Percentiles rank a stretch among this genome's conserved stretches.
phyloP scores from a whole-genome alignment of 2,113 vertebrate genomes.

The Ceuthmochares aereus region DNA sequence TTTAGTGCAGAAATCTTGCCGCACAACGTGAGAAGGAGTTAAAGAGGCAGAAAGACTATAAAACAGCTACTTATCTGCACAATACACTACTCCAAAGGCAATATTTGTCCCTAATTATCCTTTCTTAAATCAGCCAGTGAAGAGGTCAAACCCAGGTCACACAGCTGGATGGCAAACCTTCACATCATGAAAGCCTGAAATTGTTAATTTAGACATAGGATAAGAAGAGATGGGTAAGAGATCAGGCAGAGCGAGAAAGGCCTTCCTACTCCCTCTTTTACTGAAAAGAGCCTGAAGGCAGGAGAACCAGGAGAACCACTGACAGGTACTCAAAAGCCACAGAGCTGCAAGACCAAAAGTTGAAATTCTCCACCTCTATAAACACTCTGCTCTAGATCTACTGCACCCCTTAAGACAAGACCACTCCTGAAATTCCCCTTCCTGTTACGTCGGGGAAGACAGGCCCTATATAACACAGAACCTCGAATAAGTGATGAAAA shows the following conservation, averaged over 20 bases:
- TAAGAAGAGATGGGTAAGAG: background rate
- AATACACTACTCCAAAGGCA: background rate
- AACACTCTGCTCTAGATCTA: background rate
- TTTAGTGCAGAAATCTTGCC: background rate
- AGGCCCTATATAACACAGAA: background rate
- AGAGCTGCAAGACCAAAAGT: background rate
- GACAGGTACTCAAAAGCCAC: background rate
- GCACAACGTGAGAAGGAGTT: rapidly evolving
- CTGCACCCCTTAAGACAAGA: rapidly evolving
- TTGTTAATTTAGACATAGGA: background rate
- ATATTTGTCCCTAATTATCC: background rate
- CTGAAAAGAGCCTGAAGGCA: background rate
- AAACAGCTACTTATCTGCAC: background rate
- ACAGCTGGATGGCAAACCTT: rapidly evolving
- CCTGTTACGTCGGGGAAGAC: background rate
- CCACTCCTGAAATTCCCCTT: background rate
- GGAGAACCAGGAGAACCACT: background rate
- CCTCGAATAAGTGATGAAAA: background rate
- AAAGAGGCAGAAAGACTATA: background rate
- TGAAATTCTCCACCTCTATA: background rate
- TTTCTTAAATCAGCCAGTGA: background rate
- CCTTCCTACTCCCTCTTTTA: background rate
- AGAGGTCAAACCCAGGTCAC: background rate
- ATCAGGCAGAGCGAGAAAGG: background rate
- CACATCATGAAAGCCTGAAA: background rate